A percentile compares a stretch with the other conserved stretches of the same genome.
Conservation (phyloP, 2,888 invertebrate species). For the Drosophila putrida region DNA sequence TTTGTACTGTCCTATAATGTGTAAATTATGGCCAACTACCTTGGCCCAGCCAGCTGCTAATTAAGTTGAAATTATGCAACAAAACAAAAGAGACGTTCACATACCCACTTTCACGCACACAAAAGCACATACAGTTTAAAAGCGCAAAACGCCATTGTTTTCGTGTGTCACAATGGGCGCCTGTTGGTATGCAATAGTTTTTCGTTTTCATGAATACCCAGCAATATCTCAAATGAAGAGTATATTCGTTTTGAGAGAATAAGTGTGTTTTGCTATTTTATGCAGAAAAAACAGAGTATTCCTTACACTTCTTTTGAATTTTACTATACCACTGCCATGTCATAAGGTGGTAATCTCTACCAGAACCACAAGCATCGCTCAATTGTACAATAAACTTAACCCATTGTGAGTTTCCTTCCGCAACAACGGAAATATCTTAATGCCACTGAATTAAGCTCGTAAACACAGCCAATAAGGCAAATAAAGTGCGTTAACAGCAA, state of each 20-base stretch:
- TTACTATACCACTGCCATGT: neutral
- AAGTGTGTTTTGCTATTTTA: neutral
- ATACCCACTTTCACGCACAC: constrained; percentile 8
- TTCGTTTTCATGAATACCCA: neutral
- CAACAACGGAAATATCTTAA: constrained; percentile 40
- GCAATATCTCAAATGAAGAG: neutral
- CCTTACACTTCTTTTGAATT: neutral
- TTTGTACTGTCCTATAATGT: constrained; percentile 14
- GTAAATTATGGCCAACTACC: constrained; percentile 42
- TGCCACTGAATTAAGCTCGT: constrained; percentile 43
- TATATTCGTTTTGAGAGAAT: neutral
- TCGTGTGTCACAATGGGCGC: constrained; percentile 17
- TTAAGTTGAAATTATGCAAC: constrained; percentile 49
- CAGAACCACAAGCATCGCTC: neutral
- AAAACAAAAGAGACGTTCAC: constrained; percentile 22
- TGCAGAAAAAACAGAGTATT: neutral
- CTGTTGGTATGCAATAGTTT: constrained; percentile 26
- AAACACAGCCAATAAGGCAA: constrained; percentile 38
- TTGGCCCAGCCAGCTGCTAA: constrained; percentile 39
- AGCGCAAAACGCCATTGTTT: constrained; percentile 51
- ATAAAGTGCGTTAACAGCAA: constrained; percentile 32
- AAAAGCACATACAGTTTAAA: constrained; percentile 26
- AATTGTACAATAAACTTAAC: constrained; percentile 14
- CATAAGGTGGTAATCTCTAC: neutral
- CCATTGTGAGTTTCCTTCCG: constrained; percentile 2